Evolutionary conservation across 2,797 vertebrate species (phyloP).

Genomic region (Mergus octosetaceus): DNA sequence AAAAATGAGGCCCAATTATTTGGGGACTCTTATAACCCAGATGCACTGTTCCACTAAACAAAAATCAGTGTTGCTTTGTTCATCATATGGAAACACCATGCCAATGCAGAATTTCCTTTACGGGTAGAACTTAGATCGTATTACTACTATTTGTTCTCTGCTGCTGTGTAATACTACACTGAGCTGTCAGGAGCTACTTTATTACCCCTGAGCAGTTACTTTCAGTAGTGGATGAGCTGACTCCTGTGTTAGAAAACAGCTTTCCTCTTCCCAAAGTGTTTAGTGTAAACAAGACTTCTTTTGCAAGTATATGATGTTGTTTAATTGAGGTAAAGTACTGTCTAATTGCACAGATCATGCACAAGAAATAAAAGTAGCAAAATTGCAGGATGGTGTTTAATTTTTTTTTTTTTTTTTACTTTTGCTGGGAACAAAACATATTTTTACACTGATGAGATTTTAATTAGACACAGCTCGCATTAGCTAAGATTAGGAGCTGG

Average conservation of each 20-base stretch:
- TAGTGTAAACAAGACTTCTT: constrained; percentile 6
- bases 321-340: constrained; percentile 49
- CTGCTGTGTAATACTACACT: neutral
- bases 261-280: constrained; percentile 4
- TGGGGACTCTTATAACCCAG: neutral
- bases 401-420: neutral
- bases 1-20: neutral
- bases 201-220: neutral
- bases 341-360: constrained; percentile 39
- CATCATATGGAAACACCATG: neutral
- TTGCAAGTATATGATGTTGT: neutral
- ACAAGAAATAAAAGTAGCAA: constrained; percentile 39
- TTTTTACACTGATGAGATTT: constrained; percentile 66
- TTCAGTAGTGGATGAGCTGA: neutral
- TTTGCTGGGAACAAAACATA: constrained; percentile 48
- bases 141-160: neutral
- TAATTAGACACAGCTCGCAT: constrained; percentile 64
- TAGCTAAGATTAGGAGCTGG: constrained; percentile 58
- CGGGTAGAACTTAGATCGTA: neutral
- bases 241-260: neutral
- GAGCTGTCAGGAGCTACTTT: neutral
- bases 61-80: fast-evolving
- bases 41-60: neutral
- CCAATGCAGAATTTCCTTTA: neutral
- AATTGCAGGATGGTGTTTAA: neutral